Percentiles rank a stretch among this genome's conserved stretches.
Conservation (phyloP, 2,888 invertebrate species). For the Pristionchus japonicus region DNA sequence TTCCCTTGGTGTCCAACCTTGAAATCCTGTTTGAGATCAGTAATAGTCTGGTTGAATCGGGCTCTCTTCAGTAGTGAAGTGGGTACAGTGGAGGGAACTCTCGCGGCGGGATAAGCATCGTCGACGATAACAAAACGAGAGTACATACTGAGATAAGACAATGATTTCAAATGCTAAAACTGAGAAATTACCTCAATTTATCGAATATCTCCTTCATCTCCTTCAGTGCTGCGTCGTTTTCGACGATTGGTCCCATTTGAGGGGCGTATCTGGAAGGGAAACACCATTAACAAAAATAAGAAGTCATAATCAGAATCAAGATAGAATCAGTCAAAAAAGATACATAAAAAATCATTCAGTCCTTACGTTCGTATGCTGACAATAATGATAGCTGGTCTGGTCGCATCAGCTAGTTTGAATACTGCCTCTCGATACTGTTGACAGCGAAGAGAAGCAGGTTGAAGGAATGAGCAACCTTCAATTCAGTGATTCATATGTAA, state of each 20-base stretch:
- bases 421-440: conserved; percentile 5
- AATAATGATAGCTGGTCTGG: background rate
- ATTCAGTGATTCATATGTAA: background rate
- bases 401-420: background rate
- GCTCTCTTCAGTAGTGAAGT: conserved; percentile 15
- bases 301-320: background rate
- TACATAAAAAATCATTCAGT: no score
- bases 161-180: no score
- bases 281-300: no score
- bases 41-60: conserved; percentile 1
- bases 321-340: no score
- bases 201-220: conserved; percentile 21
- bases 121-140: background rate
- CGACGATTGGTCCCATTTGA: background rate
- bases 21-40: conserved; percentile 19
- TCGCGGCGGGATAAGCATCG: background rate
- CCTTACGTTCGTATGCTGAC: conserved; percentile 12
- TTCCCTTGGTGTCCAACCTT: background rate
- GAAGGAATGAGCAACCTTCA: conserved; percentile 14
- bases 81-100: conserved; percentile 10
- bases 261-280: background rate
- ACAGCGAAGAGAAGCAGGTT: background rate
- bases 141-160: conserved; percentile 11
- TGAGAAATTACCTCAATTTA: background rate
- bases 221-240: background rate